A percentile compares a stretch with the other conserved stretches of the same genome.
Evolutionary conservation across 2,888 invertebrate genomes (phyloP).

Genomic region (Synanthedon tipuliformis): DNA sequence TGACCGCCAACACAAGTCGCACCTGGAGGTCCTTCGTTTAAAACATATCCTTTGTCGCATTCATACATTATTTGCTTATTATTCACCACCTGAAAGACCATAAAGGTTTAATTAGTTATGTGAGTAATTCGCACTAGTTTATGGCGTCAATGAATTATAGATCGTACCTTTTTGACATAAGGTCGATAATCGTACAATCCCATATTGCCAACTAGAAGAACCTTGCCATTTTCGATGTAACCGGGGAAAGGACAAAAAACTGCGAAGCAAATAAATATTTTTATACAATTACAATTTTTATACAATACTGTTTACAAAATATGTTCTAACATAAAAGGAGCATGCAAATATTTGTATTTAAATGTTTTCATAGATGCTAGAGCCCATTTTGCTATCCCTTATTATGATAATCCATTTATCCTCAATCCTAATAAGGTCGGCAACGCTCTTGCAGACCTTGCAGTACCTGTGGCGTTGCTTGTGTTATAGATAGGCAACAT

Average conservation of each 20-base stretch:
- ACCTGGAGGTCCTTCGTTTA: conserved; percentile 89
- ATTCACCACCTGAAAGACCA: conserved; percentile 72
- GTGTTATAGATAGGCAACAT: too few relatives aligned
- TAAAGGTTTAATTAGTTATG: background rate
- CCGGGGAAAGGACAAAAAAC: conserved; percentile 96
- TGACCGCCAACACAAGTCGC: conserved; percentile 95
- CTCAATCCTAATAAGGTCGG: too few relatives aligned
- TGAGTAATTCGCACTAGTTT: background rate
- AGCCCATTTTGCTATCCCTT: too few relatives aligned
- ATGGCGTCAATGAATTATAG: background rate
- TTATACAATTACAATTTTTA: too few relatives aligned
- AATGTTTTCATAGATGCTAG: too few relatives aligned
- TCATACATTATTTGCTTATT: conserved; percentile 97
- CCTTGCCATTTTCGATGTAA: conserved; percentile 88
- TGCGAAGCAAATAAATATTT: conserved; percentile 20
- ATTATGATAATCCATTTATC: too few relatives aligned
- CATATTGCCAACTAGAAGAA: conserved; percentile 93
- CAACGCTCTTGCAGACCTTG: too few relatives aligned
- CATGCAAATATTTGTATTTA: too few relatives aligned
- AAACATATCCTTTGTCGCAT: conserved; percentile 90
- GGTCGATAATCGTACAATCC: conserved; percentile 95
- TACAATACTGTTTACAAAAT: background rate
- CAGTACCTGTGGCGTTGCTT: too few relatives aligned
- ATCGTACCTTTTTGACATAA: conserved; percentile 85
- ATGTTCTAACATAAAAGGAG: too few relatives aligned